Evolutionary conservation across 2,888 invertebrate species (phyloP).

Genomic region (Scotopteryx bipunctaria): DNA sequence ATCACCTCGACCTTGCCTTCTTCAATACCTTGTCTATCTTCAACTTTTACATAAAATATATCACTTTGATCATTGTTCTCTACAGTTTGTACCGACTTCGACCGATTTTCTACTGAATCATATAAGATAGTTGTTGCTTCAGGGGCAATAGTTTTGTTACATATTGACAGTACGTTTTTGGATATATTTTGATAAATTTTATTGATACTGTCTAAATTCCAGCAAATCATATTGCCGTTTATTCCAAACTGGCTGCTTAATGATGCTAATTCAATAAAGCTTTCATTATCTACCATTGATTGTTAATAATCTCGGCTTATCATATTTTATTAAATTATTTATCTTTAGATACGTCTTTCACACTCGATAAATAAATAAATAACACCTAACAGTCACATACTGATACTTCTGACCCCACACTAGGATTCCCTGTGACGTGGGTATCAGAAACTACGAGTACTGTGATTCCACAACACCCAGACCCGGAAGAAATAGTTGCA

Average conservation of each 20-base stretch:
- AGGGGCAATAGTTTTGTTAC: conserved; percentile 36
- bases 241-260: too few relatives aligned
- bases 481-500: too few relatives aligned
- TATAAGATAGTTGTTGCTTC: conserved; percentile 46
- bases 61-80: conserved; percentile 2
- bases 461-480: too few relatives aligned
- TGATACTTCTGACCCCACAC: too few relatives aligned
- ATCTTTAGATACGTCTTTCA: too few relatives aligned
- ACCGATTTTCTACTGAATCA: conserved; percentile 38
- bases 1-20: not conserved
- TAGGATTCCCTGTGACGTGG: too few relatives aligned
- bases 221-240: conserved; percentile 8
- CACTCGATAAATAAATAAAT: too few relatives aligned
- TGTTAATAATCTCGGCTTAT: conserved; percentile 19
- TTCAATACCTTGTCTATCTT: conserved; percentile 1
- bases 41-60: conserved; percentile 20
- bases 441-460: too few relatives aligned
- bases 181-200: conserved; percentile 15
- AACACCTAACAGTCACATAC: too few relatives aligned
- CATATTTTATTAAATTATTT: too few relatives aligned
- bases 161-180: conserved; percentile 10
- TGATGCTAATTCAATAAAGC: too few relatives aligned
- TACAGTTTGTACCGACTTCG: conserved; percentile 36
- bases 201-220: conserved; percentile 12
- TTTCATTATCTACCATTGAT: too few relatives aligned